Base-by-base conservation (phyloP, 2,113 vertebrate species). In the Oryzias javanicus region DNA sequence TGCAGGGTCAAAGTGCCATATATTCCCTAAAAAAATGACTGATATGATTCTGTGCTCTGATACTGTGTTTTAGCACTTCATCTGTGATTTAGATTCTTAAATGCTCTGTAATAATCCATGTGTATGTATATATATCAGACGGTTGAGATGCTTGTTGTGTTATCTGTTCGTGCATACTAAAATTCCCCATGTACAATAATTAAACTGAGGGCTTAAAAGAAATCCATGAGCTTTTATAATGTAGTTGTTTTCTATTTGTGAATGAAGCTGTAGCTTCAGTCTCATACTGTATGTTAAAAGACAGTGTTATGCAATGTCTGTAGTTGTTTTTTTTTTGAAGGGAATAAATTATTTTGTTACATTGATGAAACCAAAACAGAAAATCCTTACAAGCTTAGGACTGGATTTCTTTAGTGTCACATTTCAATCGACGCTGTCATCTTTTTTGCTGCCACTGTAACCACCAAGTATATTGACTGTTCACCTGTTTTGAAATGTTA, bases 401-500 rank as follows among this genome's bases (percentile, higher is more conserved):
- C 49, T 27, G 47, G 42, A 22, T 16, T 59, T 5, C 49, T 52
- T n/a, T 15, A 67, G 58, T 78, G 67, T 58, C 74, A 72, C 67
- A 57, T 48, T 55, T 50, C 72, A 45, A 77, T 79, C 53, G 22
- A 72, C 29, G 62, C 42, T 65, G 44, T 72, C 22, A n/a, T 72
- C 60, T 60, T 29, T 77, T 49, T 66, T 7, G 29, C 67, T 74
- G 55, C 70, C 52, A 51, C 54, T 68, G 49, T 46, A 79, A 64
- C 54, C 18, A 25, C 14, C 27, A 60, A 49, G 56, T 53, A 4
- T 46, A 72, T 12, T 71, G 25, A 59, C 44, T 51, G 19, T 55
- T 42, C 10, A 7, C 35, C 44, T 72, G 51, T 77, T 71, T 62
- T 72, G 19, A 79, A 71, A 71, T 58, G 29, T 72, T 67, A 54